These are phyloP conservation scores for Ephestia elutella DNA, from an alignment of 1,140 invertebrate species.

Conservation along the genomic window DNA sequence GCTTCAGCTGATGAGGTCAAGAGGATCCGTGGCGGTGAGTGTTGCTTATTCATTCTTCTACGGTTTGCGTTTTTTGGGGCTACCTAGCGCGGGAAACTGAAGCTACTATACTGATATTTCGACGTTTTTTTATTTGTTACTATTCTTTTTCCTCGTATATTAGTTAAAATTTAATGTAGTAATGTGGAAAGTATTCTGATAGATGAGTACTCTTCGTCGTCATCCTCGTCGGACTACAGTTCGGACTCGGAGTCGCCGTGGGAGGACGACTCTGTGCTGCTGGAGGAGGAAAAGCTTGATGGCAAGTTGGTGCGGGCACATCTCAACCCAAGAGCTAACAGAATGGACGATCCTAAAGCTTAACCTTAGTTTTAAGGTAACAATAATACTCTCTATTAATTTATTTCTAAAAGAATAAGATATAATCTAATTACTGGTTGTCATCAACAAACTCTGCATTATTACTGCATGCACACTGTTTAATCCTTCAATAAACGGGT, in stretches of 20 bases:
- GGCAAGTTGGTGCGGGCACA: conserved; percentile 36
- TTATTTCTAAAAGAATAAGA: no score
- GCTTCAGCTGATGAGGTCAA: conserved; percentile 70
- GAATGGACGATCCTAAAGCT: conserved; percentile 61
- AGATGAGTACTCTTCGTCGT: conserved; percentile 60
- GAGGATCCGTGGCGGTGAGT: conserved; percentile 60
- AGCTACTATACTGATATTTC: no score
- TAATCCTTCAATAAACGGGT: no score
- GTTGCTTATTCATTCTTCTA: background rate
- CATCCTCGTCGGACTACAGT: conserved; percentile 63
- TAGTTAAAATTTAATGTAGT: conserved; percentile 2
- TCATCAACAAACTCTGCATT: no score
- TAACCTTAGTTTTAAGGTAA: conserved; percentile 50
- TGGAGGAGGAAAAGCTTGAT: conserved; percentile 38
- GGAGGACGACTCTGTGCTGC: conserved; percentile 60
- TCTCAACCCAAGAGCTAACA: conserved; percentile 51
- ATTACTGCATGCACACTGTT: no score
- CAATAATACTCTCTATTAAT: background rate
- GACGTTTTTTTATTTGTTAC: conserved; percentile 14
- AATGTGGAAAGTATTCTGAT: conserved; percentile 13
- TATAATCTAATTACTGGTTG: no score
- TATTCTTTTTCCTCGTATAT: background rate
- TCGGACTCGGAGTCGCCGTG: conserved; percentile 60
- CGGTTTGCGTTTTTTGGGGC: background rate
- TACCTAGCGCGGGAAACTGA: conserved; percentile 43